Base-by-base conservation (phyloP, 2,888 invertebrate genomes). In the Netelia inedita region DNA sequence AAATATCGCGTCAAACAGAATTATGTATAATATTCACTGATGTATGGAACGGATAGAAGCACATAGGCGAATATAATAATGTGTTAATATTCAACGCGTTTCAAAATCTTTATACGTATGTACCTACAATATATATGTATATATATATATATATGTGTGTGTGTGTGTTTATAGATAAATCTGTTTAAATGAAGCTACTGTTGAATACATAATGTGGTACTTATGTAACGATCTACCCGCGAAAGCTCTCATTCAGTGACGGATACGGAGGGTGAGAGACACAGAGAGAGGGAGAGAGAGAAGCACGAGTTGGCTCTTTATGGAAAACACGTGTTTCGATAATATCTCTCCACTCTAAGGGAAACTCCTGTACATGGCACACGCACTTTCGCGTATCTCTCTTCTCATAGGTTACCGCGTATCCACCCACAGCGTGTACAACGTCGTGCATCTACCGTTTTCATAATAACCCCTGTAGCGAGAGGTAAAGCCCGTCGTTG, bases 271-370 rank as follows among this genome's bases (percentile, higher is more conserved):
- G 35, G 35, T 6, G 35, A 35, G 6, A 35, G 35, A n/a, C n/a
- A n/a, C n/a, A 35, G 35, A 35, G 35, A 35, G 35, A 6, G 35
- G 5, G 23, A 23, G 23, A 23, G 23, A 35, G 35, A 8, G 35
- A 35, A 35, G 35, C 35, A 35, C 35, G 35, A 35, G 35, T 35
- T 35, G 35, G 35, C 85, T 76, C 82, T 73, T 82, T 75, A 72
- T 76, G 85, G 79, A 72, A 79, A 85, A 85, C 85, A 85, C 85
- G 82, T 85, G 85, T 85, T 72, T 66, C 79, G 75, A 85, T 85
- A 79, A 82, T 85, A 79, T 72, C 65, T 63, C 59, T 73, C 59
- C 16, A 46, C 50, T 59, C 46, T 79, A 19, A 46, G 28, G 66
- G 79, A 74, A 72, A 76, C 68, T 74, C 71, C 72, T 65, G 74